Conservation (phyloP, 1,140 invertebrate species). For the Episyrphus balteatus region DNA sequence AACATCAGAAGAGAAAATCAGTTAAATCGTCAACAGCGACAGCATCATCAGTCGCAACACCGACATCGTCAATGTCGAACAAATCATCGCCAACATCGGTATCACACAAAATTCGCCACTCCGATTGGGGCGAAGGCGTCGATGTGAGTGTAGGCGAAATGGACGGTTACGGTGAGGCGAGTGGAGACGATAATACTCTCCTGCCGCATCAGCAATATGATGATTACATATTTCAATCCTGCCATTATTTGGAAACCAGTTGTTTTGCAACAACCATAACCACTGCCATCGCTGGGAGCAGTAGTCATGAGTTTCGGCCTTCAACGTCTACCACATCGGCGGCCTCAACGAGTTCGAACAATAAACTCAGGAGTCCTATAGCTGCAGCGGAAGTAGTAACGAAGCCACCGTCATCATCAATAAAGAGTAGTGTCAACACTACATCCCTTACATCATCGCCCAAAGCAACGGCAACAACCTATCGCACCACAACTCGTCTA, state of each 20-base stretch:
- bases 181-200: background rate
- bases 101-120: background rate
- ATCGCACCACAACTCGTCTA: background rate
- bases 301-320: constrained; percentile 32
- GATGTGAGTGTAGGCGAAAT: too few species aligned
- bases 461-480: constrained; percentile 7
- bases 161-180: background rate
- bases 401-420: constrained; percentile 8
- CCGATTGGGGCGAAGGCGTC: too few species aligned
- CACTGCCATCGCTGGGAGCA: constrained; percentile 36
- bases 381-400: constrained; percentile 13
- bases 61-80: constrained; percentile 25
- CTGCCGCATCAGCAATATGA: constrained; percentile 20
- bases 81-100: constrained; percentile 11
- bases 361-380: constrained; percentile 1
- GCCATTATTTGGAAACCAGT: constrained; percentile 35
- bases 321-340: constrained; percentile 24
- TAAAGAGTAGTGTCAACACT: constrained; percentile 1
- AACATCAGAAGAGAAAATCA: constrained; percentile 4
- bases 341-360: constrained; percentile 22
- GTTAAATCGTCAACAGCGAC: constrained; percentile 8
- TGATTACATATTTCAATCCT: constrained; percentile 35
- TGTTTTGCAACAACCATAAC: constrained; percentile 34
- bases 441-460: background rate
- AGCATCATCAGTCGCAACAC: constrained; percentile 6